A percentile compares a stretch with the other conserved stretches of the same genome.
Conservation (phyloP, 2,113 vertebrate genomes). For the Hemibates koningsi region DNA sequence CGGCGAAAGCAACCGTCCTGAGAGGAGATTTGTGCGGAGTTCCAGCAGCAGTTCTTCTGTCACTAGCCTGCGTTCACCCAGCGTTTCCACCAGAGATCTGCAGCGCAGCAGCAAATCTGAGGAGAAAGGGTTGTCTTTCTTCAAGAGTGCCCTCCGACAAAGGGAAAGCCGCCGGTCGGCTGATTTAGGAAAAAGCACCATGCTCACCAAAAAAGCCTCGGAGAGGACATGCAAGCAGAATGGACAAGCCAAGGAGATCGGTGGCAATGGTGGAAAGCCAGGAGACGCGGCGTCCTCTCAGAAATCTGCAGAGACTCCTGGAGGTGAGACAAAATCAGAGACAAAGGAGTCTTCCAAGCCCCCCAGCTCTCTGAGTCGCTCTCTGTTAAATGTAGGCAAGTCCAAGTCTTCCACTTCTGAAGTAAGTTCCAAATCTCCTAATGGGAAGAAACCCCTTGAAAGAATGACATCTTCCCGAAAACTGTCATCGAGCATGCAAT, state of each 20-base stretch:
- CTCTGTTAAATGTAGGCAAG: constrained; percentile 81
- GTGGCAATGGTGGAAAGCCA: constrained; percentile 45
- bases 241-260: constrained; percentile 63
- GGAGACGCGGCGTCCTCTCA: constrained; percentile 53
- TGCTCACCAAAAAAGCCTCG: constrained; percentile 80
- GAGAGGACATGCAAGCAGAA: constrained; percentile 74
- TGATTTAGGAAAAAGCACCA: constrained; percentile 85
- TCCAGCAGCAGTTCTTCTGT: constrained; percentile 85
- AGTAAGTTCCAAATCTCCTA: constrained; percentile 70
- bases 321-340: constrained; percentile 54
- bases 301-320: constrained; percentile 34
- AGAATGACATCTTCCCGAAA: constrained; percentile 79
- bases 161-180: constrained; percentile 90
- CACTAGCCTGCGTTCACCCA: constrained; percentile 87
- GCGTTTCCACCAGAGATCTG: constrained; percentile 65
- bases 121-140: constrained; percentile 94
- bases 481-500: constrained; percentile 85
- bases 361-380: constrained; percentile 76
- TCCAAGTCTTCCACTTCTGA: constrained; percentile 87
- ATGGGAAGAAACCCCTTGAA: constrained; percentile 79
- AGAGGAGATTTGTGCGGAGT: constrained; percentile 78
- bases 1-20: constrained; percentile 51
- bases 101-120: constrained; percentile 88
- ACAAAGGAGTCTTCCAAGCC: constrained; percentile 74
- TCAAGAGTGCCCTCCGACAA: constrained; percentile 90